Conservation (phyloP, 2,797 vertebrate species). For the Nyctibius grandis region DNA sequence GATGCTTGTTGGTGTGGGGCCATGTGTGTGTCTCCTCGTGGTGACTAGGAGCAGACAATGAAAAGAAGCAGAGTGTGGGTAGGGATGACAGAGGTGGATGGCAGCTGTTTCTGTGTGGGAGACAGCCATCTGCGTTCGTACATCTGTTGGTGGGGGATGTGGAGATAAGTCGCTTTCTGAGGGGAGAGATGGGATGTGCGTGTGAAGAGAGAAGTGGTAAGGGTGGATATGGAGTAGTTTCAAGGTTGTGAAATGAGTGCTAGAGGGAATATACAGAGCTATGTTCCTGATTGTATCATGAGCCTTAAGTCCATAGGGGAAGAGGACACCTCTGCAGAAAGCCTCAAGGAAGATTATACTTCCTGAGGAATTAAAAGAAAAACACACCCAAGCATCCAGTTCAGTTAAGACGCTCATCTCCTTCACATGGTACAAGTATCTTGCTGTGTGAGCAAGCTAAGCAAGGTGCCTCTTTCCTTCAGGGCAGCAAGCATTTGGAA, state of each 20-base stretch:
- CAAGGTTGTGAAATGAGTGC: background rate
- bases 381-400: background rate
- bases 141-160: background rate
- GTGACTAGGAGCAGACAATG: background rate
- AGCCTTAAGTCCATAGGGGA: background rate
- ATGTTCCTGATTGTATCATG: background rate
- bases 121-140: background rate
- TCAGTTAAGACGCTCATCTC: background rate
- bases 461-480: background rate
- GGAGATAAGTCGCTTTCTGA: background rate
- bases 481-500: background rate
- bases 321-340: background rate
- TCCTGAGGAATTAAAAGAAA: background rate
- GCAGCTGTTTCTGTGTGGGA: conserved; percentile 26
- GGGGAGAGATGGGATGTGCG: background rate
- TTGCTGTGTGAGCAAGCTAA: background rate
- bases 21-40: background rate
- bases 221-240: background rate
- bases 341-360: background rate
- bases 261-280: background rate
- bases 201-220: background rate
- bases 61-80: background rate
- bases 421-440: background rate
- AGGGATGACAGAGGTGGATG: background rate
- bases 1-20: background rate